Percentiles rank a stretch among this genome's conserved stretches.
Evolutionary conservation across 2,113 vertebrate species (phyloP).

Genomic region (Myrmophylax atrothorax): DNA sequence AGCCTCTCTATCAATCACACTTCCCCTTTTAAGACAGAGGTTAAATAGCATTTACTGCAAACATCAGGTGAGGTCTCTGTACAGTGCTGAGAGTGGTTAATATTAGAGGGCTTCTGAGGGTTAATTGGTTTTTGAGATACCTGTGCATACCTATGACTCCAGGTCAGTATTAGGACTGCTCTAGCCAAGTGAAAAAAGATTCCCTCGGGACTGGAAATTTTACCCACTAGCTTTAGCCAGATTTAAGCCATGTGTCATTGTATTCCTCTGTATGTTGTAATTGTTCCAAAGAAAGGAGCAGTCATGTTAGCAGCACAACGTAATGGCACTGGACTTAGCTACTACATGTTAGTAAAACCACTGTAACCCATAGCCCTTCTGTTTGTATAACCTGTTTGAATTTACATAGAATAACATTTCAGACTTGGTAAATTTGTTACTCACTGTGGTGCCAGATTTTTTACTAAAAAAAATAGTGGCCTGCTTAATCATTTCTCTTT

Average conservation of each 20-base stretch:
- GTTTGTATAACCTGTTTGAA: background rate
- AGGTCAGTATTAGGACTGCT: background rate
- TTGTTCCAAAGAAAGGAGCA: background rate
- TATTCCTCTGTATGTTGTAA: background rate
- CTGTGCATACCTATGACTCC: background rate
- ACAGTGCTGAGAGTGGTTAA: background rate
- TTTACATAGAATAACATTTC: background rate
- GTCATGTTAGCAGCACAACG: fast-evolving
- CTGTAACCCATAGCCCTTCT: background rate
- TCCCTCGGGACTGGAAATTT: background rate
- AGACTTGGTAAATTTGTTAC: background rate
- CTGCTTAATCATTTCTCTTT: background rate
- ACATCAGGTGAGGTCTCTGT: background rate
- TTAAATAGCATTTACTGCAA: background rate
- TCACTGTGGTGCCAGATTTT: background rate
- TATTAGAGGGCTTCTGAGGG: background rate
- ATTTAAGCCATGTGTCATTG: background rate
- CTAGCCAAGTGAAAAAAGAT: background rate
- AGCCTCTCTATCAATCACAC: background rate
- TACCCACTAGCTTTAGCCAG: background rate
- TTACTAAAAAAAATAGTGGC: background rate
- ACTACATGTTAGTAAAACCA: background rate
- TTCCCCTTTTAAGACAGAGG: background rate
- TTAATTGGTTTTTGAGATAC: background rate
- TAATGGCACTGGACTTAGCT: background rate